Conservation (phyloP, 2,888 invertebrate genomes). For the Unio delphinus region DNA sequence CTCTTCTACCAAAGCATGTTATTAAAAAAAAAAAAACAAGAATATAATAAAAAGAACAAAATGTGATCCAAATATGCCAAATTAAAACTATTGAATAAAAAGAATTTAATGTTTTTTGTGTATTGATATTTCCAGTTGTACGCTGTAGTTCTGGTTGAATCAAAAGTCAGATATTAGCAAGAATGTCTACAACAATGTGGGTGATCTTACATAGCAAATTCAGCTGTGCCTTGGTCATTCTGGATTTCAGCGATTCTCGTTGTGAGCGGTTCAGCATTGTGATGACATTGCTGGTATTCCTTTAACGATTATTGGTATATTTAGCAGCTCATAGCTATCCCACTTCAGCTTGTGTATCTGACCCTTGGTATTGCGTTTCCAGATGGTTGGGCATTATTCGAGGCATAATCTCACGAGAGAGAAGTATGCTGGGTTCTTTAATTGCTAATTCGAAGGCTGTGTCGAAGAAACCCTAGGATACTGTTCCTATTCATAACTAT, state of each 20-base stretch:
- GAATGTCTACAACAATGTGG: too few relatives aligned
- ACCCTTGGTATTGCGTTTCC: not conserved
- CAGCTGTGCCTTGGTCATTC: too few relatives aligned
- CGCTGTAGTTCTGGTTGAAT: too few relatives aligned
- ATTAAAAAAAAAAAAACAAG: too few relatives aligned
- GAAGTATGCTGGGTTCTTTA: slow-evolving; percentile 4
- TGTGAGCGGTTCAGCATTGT: slow-evolving; percentile 7
- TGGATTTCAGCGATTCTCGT: slow-evolving; percentile 4
- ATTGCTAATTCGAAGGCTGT: slow-evolving; percentile 1
- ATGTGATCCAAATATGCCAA: too few relatives aligned
- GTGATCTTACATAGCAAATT: too few relatives aligned
- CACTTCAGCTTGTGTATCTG: slow-evolving; percentile 2
- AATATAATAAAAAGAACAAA: too few relatives aligned
- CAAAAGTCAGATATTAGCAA: too few relatives aligned
- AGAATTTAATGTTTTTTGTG: too few relatives aligned
- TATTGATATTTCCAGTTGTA: too few relatives aligned
- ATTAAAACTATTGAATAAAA: too few relatives aligned
- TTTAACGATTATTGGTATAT: slow-evolving; percentile 5
- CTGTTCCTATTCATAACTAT: not conserved
- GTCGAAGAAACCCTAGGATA: slow-evolving; percentile 5
- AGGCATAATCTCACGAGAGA: slow-evolving; percentile 4
- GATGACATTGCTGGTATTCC: slow-evolving; percentile 10
- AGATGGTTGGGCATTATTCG: not conserved
- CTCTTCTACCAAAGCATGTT: too few relatives aligned
- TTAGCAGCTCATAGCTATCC: slow-evolving; percentile 8